Conservation (phyloP, 2,797 vertebrate genomes). For the Echeneis naucrates region DNA sequence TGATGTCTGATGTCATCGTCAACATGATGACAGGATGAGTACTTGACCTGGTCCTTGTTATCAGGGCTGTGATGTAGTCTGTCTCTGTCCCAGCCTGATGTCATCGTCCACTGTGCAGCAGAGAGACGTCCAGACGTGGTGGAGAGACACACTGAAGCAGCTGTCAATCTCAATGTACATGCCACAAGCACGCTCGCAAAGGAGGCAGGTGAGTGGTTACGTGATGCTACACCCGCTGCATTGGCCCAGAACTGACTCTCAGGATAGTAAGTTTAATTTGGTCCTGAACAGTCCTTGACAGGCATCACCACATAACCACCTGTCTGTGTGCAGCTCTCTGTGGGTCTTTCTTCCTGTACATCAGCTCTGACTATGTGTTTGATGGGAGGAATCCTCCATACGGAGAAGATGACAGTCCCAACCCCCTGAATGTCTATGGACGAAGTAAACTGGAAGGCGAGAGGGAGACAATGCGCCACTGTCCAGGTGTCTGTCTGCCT, state of each 20-base stretch:
- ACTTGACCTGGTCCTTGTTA: too few species aligned
- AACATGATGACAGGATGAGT: too few species aligned
- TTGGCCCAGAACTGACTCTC: too few species aligned
- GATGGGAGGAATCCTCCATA: slow-evolving; percentile 95
- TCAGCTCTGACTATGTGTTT: slow-evolving; percentile 97
- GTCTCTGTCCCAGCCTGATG: slow-evolving; percentile 87
- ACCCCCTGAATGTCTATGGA: slow-evolving; percentile 93
- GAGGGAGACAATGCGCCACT: slow-evolving; percentile 89
- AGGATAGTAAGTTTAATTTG: too few species aligned
- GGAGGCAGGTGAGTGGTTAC: slow-evolving; percentile 89
- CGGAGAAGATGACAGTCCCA: slow-evolving; percentile 91
- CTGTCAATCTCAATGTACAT: slow-evolving; percentile 92
- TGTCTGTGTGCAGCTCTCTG: slow-evolving; percentile 21
- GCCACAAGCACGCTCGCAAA: slow-evolving; percentile 91
- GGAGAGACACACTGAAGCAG: slow-evolving; percentile 90
- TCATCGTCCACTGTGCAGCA: slow-evolving; percentile 95
- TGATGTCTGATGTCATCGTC: too few species aligned
- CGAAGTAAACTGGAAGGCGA: slow-evolving; percentile 96
- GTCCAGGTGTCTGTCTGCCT: slow-evolving; percentile 84
- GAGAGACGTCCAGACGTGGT: slow-evolving; percentile 96
- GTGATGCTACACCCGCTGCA: too few species aligned
- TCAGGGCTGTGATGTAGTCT: not conserved
- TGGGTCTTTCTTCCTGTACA: slow-evolving; percentile 90
- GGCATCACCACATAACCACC: too few species aligned
- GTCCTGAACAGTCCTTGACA: too few species aligned